Conservation (phyloP, 2,888 invertebrate species). For the Hyppa rectilinea region DNA sequence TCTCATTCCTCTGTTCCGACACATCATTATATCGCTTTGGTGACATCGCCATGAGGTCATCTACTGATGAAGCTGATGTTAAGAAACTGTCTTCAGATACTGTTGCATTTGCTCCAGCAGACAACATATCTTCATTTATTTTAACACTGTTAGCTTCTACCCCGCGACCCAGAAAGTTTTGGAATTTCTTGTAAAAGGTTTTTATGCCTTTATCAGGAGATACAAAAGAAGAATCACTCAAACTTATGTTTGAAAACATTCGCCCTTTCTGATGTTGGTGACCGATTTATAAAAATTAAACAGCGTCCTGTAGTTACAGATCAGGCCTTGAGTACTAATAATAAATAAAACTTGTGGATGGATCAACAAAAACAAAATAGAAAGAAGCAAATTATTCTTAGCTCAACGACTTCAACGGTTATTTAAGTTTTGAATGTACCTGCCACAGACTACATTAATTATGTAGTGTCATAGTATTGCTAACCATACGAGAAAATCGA, state of each 20-base stretch:
- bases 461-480: constrained; percentile 9
- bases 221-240: constrained; percentile 70
- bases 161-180: constrained; percentile 75
- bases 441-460: constrained; percentile 46
- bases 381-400: constrained; percentile 61
- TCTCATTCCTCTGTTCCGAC: constrained; percentile 73
- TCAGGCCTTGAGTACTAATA: constrained; percentile 31
- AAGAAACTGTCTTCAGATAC: constrained; percentile 81
- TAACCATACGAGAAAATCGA: constrained; percentile 29
- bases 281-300: constrained; percentile 33
- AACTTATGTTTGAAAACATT: constrained; percentile 80
- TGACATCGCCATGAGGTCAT: constrained; percentile 84
- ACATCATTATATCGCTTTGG: constrained; percentile 73
- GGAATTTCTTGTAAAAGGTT: constrained; percentile 77
- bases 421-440: constrained; percentile 65
- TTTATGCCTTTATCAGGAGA: constrained; percentile 72
- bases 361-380: constrained; percentile 64
- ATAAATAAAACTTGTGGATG: constrained; percentile 56
- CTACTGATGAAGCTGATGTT: constrained; percentile 83
- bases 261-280: constrained; percentile 59
- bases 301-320: constrained; percentile 22
- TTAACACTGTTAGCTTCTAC: constrained; percentile 44
- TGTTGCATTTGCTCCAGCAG: constrained; percentile 74
- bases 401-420: constrained; percentile 73
- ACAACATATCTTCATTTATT: constrained; percentile 74